Percentiles rank a stretch among this genome's conserved stretches.
phyloP scores from a whole-genome alignment of 2,888 invertebrate genomes.

The Luffia ferchaultella region DNA sequence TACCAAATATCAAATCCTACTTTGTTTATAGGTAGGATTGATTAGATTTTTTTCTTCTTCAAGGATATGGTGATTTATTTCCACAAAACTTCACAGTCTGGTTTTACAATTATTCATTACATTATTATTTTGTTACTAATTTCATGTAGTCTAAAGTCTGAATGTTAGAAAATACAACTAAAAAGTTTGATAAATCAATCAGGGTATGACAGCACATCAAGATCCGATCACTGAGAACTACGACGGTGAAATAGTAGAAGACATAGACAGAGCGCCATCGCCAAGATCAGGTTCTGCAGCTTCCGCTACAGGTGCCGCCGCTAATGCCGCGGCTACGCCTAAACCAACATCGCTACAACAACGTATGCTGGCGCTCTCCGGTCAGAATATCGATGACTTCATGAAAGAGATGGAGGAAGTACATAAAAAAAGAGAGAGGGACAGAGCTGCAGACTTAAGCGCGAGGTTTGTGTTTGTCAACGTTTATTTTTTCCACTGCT shows the following conservation, averaged over 20 bases:
- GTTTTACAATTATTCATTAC: too few relatives aligned
- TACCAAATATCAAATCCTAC: too few relatives aligned
- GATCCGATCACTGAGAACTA: too few relatives aligned
- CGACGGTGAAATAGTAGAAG: slow-evolving; percentile 34
- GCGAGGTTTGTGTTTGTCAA: slow-evolving; percentile 37
- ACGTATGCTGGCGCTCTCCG: slow-evolving; percentile 87
- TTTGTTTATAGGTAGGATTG: too few relatives aligned
- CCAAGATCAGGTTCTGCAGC: slow-evolving; percentile 58
- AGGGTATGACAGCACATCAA: too few relatives aligned
- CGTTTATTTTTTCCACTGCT: neutral
- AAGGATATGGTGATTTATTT: too few relatives aligned
- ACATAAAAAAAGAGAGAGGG: slow-evolving; percentile 77
- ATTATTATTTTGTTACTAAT: too few relatives aligned
- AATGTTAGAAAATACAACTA: too few relatives aligned
- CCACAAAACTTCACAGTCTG: too few relatives aligned
- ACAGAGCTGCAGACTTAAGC: slow-evolving; percentile 68
- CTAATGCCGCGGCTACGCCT: slow-evolving; percentile 13
- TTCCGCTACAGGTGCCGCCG: slow-evolving; percentile 46
- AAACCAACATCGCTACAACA: slow-evolving; percentile 85
- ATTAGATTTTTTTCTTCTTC: too few relatives aligned
- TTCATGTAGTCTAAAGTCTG: too few relatives aligned
- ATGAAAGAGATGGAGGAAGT: slow-evolving; percentile 94
- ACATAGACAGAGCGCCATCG: slow-evolving; percentile 27
- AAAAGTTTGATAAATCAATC: too few relatives aligned
- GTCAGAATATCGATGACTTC: slow-evolving; percentile 91